Percentiles rank a stretch among this genome's conserved stretches.
Conservation (phyloP, 2,797 vertebrate species). For the Etheostoma perlongum region DNA sequence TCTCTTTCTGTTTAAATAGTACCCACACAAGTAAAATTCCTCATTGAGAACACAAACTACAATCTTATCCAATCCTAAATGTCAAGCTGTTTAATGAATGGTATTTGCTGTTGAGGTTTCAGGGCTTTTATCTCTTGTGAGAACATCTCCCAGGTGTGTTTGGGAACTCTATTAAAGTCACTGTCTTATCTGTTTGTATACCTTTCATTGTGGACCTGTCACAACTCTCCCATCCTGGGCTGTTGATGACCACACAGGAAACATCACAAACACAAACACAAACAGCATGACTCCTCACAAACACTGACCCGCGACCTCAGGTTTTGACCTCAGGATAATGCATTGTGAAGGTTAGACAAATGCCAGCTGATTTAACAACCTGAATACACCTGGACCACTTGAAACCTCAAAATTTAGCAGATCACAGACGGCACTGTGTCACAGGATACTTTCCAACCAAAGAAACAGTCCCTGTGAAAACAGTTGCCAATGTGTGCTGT, state of each 20-base stretch:
- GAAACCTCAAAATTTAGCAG: neutral
- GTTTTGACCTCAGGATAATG: conserved; percentile 53
- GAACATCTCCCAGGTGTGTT: conserved; percentile 75
- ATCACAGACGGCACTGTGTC: neutral
- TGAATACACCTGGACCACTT: conserved; percentile 18
- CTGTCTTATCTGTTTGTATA: conserved; percentile 69
- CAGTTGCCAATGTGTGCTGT: neutral
- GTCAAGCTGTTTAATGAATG: conserved; percentile 58
- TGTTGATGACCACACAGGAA: conserved; percentile 71
- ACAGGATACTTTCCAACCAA: conserved; percentile 13
- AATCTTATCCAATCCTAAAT: conserved; percentile 46
- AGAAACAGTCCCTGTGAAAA: conserved; percentile 7
- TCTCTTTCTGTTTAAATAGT: conserved; percentile 50
- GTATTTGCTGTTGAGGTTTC: conserved; percentile 60
- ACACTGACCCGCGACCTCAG: conserved; percentile 59
- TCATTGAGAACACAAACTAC: conserved; percentile 46
- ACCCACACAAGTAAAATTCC: conserved; percentile 34
- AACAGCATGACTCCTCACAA: conserved; percentile 46
- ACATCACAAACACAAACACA: conserved; percentile 65
- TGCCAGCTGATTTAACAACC: conserved; percentile 48
- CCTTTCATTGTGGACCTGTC: conserved; percentile 69
- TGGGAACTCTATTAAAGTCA: conserved; percentile 56
- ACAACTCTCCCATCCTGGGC: conserved; percentile 40
- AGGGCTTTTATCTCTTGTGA: conserved; percentile 63
- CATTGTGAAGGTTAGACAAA: conserved; percentile 39